Percentiles rank a stretch among this genome's conserved stretches.
Conservation (phyloP, 2,797 vertebrate species). For the Bryconaethiops microstoma region DNA sequence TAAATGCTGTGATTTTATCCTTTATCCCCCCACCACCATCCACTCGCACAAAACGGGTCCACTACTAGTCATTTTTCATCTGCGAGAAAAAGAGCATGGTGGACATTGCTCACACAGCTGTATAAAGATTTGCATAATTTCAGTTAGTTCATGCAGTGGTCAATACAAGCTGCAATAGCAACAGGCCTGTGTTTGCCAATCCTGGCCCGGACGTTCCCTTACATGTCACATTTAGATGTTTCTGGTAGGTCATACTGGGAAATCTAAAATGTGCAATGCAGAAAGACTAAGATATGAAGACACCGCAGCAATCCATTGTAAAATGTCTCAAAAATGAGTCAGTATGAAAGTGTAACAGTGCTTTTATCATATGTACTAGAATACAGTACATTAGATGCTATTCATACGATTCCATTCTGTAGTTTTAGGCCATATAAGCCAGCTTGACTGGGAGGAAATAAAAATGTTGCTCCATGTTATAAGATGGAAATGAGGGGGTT, state of each 20-base stretch:
- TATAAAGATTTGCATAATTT: background rate
- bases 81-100: background rate
- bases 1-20: background rate
- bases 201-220: background rate
- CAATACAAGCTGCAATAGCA: constrained; percentile 11
- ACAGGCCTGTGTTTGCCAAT: constrained; percentile 2
- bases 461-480: background rate
- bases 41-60: background rate
- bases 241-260: background rate
- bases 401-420: background rate
- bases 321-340: background rate
- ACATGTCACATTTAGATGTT: background rate
- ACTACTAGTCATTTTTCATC: background rate
- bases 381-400: background rate
- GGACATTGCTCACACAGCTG: too few relatives aligned
- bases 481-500: background rate
- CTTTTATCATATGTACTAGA: background rate
- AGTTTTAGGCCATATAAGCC: background rate
- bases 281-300: background rate
- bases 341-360: background rate
- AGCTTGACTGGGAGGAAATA: background rate
- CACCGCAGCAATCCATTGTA: background rate
- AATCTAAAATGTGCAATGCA: background rate
- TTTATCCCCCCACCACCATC: background rate
- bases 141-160: background rate